A percentile compares a stretch with the other conserved stretches of the same genome.
These are phyloP conservation scores for Siniperca obscura DNA, from an alignment of 2,797 vertebrate genomes.

Conservation along the genomic window DNA sequence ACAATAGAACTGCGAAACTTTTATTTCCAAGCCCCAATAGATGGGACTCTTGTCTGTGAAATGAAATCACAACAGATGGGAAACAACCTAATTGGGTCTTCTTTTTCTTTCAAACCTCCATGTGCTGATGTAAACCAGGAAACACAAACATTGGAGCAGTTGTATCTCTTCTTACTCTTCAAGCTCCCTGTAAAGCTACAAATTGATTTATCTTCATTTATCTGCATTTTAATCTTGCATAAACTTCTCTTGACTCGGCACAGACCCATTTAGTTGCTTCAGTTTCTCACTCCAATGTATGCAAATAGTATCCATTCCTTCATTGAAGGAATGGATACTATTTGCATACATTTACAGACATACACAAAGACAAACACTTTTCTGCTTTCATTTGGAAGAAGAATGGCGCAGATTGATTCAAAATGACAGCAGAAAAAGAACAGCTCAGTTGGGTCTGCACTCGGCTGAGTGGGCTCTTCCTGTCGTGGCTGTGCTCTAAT, in stretches of 20 bases:
- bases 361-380: neutral
- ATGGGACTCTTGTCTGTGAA: neutral
- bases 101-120: neutral
- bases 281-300: slow-evolving; percentile 5
- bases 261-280: slow-evolving; percentile 16
- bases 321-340: neutral
- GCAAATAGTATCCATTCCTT: too few relatives aligned
- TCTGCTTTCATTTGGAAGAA: neutral
- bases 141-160: neutral
- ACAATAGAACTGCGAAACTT: neutral
- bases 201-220: slow-evolving; percentile 25
- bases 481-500: slow-evolving; percentile 46
- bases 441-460: neutral
- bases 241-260: slow-evolving; percentile 13
- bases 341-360: neutral
- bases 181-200: neutral
- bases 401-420: neutral
- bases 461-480: slow-evolving; percentile 23
- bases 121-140: neutral
- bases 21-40: neutral
- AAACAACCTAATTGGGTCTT: slow-evolving; percentile 11
- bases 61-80: neutral
- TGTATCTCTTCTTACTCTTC: neutral
- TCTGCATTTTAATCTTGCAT: slow-evolving; percentile 14
- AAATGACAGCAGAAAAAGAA: neutral